Percentiles rank a stretch among this genome's conserved stretches.
Conservation (phyloP, 2,113 vertebrate species). For the Syngnathus scovelli region DNA sequence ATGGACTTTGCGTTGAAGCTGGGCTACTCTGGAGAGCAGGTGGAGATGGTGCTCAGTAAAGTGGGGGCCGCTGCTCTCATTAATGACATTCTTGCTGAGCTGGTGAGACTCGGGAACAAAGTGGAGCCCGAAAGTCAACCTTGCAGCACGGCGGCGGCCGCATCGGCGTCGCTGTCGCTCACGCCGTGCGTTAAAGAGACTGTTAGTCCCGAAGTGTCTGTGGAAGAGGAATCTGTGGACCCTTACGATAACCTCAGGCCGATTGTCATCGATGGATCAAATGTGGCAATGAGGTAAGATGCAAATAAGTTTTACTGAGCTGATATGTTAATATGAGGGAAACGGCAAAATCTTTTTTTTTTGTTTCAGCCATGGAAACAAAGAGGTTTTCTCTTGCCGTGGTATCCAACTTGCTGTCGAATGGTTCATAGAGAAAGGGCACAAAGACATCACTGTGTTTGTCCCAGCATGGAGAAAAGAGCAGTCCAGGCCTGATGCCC, state of each 20-base stretch:
- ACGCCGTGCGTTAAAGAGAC: slow-evolving; percentile 78
- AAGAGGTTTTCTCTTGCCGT: slow-evolving; percentile 96
- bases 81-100: slow-evolving; percentile 91
- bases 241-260: slow-evolving; percentile 88
- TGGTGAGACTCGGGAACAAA: slow-evolving; percentile 93
- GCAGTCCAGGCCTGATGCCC: slow-evolving; percentile 93
- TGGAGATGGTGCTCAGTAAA: slow-evolving; percentile 90
- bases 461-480: slow-evolving; percentile 98
- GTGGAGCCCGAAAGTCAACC: slow-evolving; percentile 81
- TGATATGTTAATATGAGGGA: neutral
- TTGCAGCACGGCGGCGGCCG: slow-evolving; percentile 47
- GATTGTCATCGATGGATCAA: slow-evolving; percentile 94
- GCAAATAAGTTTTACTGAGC: neutral
- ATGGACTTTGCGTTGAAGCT: slow-evolving; percentile 97
- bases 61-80: slow-evolving; percentile 88
- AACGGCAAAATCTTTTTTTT: neutral
- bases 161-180: slow-evolving; percentile 60
- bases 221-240: slow-evolving; percentile 88
- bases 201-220: slow-evolving; percentile 82
- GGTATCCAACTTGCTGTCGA: slow-evolving; percentile 96
- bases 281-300: slow-evolving; percentile 96
- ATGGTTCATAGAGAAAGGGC: slow-evolving; percentile 95
- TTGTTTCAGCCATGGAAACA: slow-evolving; percentile 91
- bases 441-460: slow-evolving; percentile 98
- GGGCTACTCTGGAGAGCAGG: slow-evolving; percentile 91